A percentile compares a stretch with the other conserved stretches of the same genome.
Conservation (phyloP, 2,797 vertebrate species). For the Muscicapa comitata region DNA sequence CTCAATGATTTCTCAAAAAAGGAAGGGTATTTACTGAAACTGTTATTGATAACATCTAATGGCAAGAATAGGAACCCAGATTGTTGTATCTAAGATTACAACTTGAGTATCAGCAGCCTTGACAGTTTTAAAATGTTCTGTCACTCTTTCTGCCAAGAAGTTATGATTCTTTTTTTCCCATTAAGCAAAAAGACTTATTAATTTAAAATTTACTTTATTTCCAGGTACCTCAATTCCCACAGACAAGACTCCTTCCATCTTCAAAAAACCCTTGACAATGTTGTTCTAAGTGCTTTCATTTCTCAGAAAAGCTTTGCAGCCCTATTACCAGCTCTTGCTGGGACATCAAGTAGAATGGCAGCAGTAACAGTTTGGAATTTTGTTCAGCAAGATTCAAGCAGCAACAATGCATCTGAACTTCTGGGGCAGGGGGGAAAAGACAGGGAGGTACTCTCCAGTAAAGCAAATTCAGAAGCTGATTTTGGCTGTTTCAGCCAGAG, state of each 20-base stretch:
- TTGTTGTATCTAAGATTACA: not conserved
- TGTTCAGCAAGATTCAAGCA: not conserved
- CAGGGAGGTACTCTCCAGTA: not conserved
- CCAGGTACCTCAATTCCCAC: not conserved
- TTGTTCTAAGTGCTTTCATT: not conserved
- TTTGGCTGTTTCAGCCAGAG: not conserved
- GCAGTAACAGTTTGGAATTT: not conserved
- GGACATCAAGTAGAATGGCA: not conserved
- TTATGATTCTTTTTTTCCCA: not conserved
- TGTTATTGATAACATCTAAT: not conserved
- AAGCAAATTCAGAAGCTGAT: not conserved
- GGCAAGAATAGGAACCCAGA: not conserved
- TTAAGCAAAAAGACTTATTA: not conserved
- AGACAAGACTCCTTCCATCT: not conserved
- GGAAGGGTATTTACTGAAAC: not conserved
- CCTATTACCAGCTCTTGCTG: not conserved
- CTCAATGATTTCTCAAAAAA: not conserved
- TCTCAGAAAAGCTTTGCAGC: not conserved
- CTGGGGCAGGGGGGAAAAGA: not conserved
- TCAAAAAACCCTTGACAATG: not conserved
- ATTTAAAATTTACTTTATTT: not conserved
- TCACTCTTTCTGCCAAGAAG: not conserved
- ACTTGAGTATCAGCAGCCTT: not conserved
- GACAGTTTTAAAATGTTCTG: not conserved
- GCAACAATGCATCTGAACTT: not conserved